phyloP scores from a whole-genome alignment of 2,888 invertebrate genomes.

The Leptarthrus brevirostris region DNA sequence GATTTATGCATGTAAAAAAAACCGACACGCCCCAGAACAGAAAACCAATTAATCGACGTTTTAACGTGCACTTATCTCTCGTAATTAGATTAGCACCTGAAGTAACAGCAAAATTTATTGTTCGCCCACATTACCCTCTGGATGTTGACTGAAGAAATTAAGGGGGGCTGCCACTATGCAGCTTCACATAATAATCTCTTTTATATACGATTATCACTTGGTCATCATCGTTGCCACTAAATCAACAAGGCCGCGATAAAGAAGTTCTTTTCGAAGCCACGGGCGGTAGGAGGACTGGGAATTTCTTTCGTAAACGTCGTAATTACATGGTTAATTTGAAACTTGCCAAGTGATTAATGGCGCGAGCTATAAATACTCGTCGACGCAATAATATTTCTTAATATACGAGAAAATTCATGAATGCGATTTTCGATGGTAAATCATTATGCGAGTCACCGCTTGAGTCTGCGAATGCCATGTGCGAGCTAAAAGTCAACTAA shows the following conservation, averaged over 20 bases:
- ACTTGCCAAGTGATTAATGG: slow-evolving; percentile 28
- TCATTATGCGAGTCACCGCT: too few species aligned
- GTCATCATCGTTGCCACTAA: neutral
- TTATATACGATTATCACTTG: neutral
- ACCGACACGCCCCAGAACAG: neutral
- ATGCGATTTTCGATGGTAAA: too few species aligned
- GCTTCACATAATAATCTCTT: neutral
- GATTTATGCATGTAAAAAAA: too few species aligned
- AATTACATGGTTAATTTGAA: slow-evolving; percentile 39
- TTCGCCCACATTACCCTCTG: slow-evolving; percentile 4
- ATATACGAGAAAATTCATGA: too few species aligned
- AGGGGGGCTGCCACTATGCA: neutral
- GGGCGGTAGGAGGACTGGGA: slow-evolving; percentile 2
- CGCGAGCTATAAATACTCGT: slow-evolving; percentile 15
- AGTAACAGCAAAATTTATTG: slow-evolving; percentile 28
- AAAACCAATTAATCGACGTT: neutral
- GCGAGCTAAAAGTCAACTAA: too few species aligned
- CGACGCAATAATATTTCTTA: slow-evolving; percentile 28
- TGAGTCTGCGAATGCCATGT: too few species aligned
- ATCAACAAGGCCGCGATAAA: neutral
- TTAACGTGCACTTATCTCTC: neutral
- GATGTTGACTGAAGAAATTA: neutral
- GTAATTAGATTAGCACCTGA: slow-evolving; percentile 35
- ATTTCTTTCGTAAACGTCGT: slow-evolving; percentile 40
- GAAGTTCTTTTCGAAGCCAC: neutral